A percentile compares a stretch with the other conserved stretches of the same genome.
These are phyloP conservation scores for Carassius gibelio DNA, from an alignment of 2,113 vertebrate genomes.

Conservation along the genomic window DNA sequence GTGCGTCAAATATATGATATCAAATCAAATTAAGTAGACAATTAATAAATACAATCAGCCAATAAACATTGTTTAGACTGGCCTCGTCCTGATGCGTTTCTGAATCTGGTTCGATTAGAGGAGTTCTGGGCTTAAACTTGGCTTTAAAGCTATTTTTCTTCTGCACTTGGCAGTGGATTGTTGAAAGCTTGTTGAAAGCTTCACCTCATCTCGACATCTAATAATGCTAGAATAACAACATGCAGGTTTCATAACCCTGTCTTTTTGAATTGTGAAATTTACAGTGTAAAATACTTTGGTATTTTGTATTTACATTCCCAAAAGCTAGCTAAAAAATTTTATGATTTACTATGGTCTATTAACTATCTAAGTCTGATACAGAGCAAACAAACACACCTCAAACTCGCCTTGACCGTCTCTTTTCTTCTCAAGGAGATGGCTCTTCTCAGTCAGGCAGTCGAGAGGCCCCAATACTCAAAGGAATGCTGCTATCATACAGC, in stretches of 20 bases:
- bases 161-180: neutral
- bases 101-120: neutral
- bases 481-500: neutral
- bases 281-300: neutral
- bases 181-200: neutral
- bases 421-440: neutral
- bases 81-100: neutral
- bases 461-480: neutral
- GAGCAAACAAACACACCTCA: neutral
- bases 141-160: neutral
- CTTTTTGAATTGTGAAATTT: neutral
- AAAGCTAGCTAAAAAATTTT: neutral
- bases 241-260: neutral
- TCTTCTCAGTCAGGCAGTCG: neutral
- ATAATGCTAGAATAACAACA: neutral
- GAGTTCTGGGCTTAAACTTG: neutral
- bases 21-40: neutral
- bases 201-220: constrained; percentile 12
- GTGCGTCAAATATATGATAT: neutral
- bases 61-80: neutral
- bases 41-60: neutral
- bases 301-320: neutral
- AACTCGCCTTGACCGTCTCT: neutral
- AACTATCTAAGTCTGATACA: neutral
- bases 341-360: neutral